Conservation (phyloP, 2,113 vertebrate genomes). For the Tachysurus vachellii region DNA sequence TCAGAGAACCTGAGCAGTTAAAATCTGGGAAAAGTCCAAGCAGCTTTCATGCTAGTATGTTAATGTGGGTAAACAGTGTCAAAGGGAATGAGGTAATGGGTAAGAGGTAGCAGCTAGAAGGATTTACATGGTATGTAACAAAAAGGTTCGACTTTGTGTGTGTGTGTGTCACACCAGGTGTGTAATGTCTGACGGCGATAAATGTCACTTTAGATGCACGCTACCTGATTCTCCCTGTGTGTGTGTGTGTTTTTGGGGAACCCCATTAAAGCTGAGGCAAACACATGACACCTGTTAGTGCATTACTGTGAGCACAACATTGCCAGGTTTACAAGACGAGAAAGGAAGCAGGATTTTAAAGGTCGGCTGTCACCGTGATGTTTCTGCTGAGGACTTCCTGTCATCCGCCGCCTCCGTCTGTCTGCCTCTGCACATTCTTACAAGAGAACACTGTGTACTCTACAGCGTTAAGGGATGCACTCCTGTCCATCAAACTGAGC, state of each 20-base stretch:
- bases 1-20: not conserved
- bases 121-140: not conserved
- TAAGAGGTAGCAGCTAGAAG: not conserved
- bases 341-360: slow-evolving; percentile 47
- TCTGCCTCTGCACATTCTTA: slow-evolving; percentile 16
- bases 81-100: not conserved
- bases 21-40: not conserved
- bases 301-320: slow-evolving; percentile 18
- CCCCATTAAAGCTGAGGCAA: slow-evolving; percentile 24
- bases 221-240: not conserved
- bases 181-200: slow-evolving; percentile 4
- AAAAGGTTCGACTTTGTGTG: not conserved
- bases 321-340: slow-evolving; percentile 36
- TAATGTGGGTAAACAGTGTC: not conserved
- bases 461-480: slow-evolving; percentile 24
- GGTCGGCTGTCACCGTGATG: slow-evolving; percentile 37
- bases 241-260: not conserved
- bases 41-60: not conserved
- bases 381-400: slow-evolving; percentile 27
- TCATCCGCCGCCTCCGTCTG: slow-evolving; percentile 35
- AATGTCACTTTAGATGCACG: slow-evolving; percentile 14
- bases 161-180: slow-evolving; percentile 16
- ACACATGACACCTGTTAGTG: slow-evolving; percentile 14
- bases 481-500: slow-evolving; percentile 26
- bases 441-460: slow-evolving; percentile 15